These are phyloP conservation scores for Anagyrus pseudococci DNA, from an alignment of 2,888 invertebrate species.

Conservation along the genomic window DNA sequence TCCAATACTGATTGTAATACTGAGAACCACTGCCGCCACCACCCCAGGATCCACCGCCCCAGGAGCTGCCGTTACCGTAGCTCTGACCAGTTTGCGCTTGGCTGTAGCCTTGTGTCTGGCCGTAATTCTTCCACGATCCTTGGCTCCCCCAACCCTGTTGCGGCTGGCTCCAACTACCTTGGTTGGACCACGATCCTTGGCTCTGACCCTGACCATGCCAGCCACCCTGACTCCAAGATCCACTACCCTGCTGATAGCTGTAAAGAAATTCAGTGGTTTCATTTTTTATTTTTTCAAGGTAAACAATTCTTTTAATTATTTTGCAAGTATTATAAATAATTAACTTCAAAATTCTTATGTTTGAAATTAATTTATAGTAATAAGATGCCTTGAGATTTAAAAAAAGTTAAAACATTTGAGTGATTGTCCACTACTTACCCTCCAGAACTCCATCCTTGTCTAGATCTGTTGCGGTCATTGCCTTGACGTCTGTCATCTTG, in stretches of 20 bases:
- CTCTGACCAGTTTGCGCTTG: too few species aligned
- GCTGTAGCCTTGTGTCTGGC: constrained; percentile 44
- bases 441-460: constrained; percentile 43
- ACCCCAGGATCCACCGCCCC: too few species aligned
- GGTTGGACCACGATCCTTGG: constrained; percentile 19
- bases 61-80: constrained; percentile 46
- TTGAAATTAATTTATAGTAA: too few species aligned
- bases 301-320: too few species aligned
- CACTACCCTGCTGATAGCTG: constrained; percentile 2
- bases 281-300: too few species aligned
- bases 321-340: too few species aligned
- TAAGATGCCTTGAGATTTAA: too few species aligned
- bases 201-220: constrained; percentile 18
- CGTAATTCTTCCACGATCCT: constrained; percentile 55
- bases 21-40: constrained; percentile 58
- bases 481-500: constrained; percentile 50
- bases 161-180: too few species aligned
- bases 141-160: constrained; percentile 39
- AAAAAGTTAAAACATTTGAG: too few species aligned
- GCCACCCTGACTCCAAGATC: too few species aligned
- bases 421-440: constrained; percentile 22
- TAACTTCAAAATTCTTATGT: too few species aligned
- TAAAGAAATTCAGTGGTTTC: too few species aligned
- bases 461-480: constrained; percentile 49
- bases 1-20: constrained; percentile 61